Percentiles rank a stretch among this genome's conserved stretches.
Evolutionary conservation across 2,888 invertebrate genomes (phyloP).

Genomic region (Perdita meconis): DNA sequence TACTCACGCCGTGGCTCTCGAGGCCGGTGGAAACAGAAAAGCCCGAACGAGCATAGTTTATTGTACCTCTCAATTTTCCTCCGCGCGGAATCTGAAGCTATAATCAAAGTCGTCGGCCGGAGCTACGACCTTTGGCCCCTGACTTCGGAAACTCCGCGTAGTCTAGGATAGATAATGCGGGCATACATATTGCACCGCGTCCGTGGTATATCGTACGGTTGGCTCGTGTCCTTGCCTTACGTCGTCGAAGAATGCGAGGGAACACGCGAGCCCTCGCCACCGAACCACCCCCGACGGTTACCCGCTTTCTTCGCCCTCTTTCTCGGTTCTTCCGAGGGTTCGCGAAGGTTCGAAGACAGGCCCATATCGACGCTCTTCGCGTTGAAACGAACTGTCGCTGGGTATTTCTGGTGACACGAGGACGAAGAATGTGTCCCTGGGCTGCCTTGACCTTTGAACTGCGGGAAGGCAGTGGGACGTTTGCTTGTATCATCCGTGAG

Average conservation of each 20-base stretch:
- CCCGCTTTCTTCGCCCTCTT: slow-evolving; percentile 20
- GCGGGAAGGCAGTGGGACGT: too few relatives aligned
- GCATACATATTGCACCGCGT: slow-evolving; percentile 59
- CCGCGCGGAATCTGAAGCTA: slow-evolving; percentile 62
- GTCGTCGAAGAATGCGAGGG: slow-evolving; percentile 59
- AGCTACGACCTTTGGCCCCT: slow-evolving; percentile 62
- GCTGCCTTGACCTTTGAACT: too few relatives aligned
- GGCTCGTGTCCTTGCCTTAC: slow-evolving; percentile 57
- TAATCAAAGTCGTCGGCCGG: slow-evolving; percentile 63
- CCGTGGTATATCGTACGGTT: slow-evolving; percentile 43
- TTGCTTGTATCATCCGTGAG: too few relatives aligned
- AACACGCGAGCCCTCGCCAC: slow-evolving; percentile 58
- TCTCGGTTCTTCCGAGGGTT: not conserved
- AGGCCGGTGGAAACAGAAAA: slow-evolving; percentile 29
- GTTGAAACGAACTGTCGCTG: slow-evolving; percentile 39
- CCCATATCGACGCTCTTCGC: slow-evolving; percentile 32
- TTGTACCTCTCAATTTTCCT: slow-evolving; percentile 65
- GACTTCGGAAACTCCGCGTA: slow-evolving; percentile 63
- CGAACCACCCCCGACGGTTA: slow-evolving; percentile 17
- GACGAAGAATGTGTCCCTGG: too few relatives aligned
- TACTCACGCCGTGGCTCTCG: slow-evolving; percentile 18
- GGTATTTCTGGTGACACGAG: too few relatives aligned
- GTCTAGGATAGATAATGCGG: slow-evolving; percentile 65
- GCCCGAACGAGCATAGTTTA: slow-evolving; percentile 45
- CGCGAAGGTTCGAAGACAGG: not conserved